A percentile compares a stretch with the other conserved stretches of the same genome.
Evolutionary conservation across 2,113 vertebrate species (phyloP).

Genomic region (Choloepus hoffmanni): DNA sequence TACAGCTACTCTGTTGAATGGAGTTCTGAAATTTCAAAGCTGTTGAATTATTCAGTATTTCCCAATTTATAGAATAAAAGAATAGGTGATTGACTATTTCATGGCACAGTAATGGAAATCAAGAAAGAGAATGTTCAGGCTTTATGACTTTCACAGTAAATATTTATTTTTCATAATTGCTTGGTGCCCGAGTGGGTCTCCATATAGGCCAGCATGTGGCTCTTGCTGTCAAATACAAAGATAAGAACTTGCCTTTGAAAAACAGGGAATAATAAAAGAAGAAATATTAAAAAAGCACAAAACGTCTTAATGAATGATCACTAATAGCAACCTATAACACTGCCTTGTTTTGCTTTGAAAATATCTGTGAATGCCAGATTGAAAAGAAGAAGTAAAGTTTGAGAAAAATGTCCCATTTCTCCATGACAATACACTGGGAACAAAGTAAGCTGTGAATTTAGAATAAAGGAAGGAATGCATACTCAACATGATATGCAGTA

Average conservation of each 20-base stretch:
- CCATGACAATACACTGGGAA: neutral
- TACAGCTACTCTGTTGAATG: conserved; percentile 70
- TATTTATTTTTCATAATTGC: conserved; percentile 59
- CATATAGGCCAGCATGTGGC: neutral
- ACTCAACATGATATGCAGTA: neutral
- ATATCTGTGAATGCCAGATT: neutral
- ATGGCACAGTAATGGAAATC: conserved; percentile 61
- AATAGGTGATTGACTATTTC: conserved; percentile 78
- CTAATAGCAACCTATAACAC: neutral
- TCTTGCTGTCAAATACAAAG: conserved; percentile 49
- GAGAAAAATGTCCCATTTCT: neutral
- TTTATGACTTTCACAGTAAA: conserved; percentile 27
- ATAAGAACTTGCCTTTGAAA: conserved; percentile 37
- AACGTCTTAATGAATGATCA: neutral
- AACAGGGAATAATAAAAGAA: neutral
- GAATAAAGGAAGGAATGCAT: neutral
- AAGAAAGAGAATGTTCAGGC: conserved; percentile 61
- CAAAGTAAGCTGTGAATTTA: conserved; percentile 3
- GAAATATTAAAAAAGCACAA: neutral
- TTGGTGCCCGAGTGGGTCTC: neutral
- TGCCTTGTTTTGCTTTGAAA: conserved; percentile 48
- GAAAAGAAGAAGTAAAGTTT: neutral
- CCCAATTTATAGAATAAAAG: conserved; percentile 82
- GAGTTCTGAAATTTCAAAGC: conserved; percentile 81
- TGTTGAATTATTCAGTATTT: conserved; percentile 85